Evolutionary conservation across 2,888 invertebrate genomes (phyloP).

Genomic region (Magallana nippona): DNA sequence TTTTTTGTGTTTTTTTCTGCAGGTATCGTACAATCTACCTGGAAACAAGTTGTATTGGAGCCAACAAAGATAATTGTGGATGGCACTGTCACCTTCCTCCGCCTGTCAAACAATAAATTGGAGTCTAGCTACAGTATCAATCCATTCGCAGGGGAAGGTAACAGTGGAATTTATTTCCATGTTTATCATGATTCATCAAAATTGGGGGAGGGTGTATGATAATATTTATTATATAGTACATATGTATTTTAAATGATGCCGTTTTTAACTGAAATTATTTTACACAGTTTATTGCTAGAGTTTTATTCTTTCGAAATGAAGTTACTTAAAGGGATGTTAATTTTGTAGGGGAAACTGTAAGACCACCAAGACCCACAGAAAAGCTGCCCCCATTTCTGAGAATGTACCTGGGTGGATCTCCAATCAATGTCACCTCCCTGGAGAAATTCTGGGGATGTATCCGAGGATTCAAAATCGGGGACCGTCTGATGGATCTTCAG

Average conservation of each 20-base stretch:
- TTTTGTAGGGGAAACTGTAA: constrained; percentile 60
- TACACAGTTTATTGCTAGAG: too few relatives aligned
- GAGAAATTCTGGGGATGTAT: constrained; percentile 69
- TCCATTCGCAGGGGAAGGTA: constrained; percentile 35
- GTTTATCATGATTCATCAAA: too few relatives aligned
- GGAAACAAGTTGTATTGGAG: constrained; percentile 70
- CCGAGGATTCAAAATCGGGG: constrained; percentile 70
- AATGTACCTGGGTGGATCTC: constrained; percentile 71
- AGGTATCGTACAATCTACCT: constrained; percentile 62
- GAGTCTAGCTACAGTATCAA: neutral
- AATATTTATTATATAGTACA: neutral
- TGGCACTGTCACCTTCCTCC: neutral
- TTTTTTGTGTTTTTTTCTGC: neutral
- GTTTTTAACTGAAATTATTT: too few relatives aligned
- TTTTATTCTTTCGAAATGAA: too few relatives aligned
- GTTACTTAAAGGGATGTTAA: too few relatives aligned
- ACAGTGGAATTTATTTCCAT: neutral
- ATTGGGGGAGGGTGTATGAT: neutral
- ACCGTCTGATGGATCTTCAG: constrained; percentile 43
- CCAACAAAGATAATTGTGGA: constrained; percentile 41
- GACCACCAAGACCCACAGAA: constrained; percentile 53
- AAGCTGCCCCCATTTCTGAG: constrained; percentile 59
- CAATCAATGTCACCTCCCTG: constrained; percentile 54
- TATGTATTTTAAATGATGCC: neutral
- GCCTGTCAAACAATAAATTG: neutral